These are phyloP conservation scores for Callaeas wilsoni DNA, from an alignment of 2,113 vertebrate genomes.

Conservation along the genomic window DNA sequence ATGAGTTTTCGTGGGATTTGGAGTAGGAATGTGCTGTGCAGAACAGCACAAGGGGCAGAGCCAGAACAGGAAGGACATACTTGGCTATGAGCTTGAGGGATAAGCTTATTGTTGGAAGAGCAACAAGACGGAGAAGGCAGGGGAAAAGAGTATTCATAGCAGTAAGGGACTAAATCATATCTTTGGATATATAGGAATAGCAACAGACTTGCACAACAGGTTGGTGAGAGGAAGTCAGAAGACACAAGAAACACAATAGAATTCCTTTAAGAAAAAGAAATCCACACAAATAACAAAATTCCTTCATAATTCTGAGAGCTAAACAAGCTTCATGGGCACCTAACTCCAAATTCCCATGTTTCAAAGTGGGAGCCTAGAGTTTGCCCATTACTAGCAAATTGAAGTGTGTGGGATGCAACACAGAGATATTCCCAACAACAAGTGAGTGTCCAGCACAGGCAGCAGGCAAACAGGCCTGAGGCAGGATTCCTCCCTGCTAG, in stretches of 20 bases:
- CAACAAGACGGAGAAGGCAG: not conserved
- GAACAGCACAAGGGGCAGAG: not conserved
- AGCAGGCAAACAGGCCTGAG: not conserved
- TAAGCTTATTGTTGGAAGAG: not conserved
- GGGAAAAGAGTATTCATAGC: not conserved
- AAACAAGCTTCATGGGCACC: not conserved
- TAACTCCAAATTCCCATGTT: not conserved
- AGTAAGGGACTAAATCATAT: not conserved
- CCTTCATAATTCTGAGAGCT: not conserved
- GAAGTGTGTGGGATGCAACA: not conserved
- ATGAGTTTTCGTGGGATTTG: not conserved
- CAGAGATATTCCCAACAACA: not conserved
- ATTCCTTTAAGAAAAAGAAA: not conserved
- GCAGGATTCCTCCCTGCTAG: not conserved
- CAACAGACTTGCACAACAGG: not conserved
- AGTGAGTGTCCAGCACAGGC: accelerated
- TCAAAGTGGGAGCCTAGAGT: not conserved
- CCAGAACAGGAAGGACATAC: not conserved
- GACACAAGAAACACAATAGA: not conserved
- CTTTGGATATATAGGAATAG: not conserved
- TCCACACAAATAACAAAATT: not conserved
- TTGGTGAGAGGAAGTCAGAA: not conserved
- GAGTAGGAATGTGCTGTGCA: not conserved
- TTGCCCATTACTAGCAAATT: not conserved
- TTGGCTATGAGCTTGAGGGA: not conserved